Percentiles rank a stretch among this genome's conserved stretches.
Evolutionary conservation across 92 coral and sea anemone species (phyloP).

Genomic region (Porites lobata): DNA sequence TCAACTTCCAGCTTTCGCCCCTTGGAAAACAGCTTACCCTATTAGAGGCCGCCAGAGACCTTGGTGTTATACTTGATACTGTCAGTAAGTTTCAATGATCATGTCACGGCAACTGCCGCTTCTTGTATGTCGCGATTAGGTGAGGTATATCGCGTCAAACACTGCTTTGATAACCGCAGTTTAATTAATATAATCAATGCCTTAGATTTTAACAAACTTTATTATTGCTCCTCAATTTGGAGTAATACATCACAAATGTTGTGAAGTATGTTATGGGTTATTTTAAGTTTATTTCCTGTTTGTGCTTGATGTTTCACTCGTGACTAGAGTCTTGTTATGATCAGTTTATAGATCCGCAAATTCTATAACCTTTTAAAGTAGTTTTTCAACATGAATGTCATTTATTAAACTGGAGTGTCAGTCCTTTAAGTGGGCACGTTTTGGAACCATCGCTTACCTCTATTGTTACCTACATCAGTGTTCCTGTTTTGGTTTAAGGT

Average conservation of each 20-base stretch:
- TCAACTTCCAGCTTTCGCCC: conserved; percentile 16
- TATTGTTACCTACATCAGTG: too few relatives aligned
- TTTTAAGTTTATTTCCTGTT: too few relatives aligned
- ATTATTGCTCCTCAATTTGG: conserved; percentile 46
- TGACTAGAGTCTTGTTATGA: too few relatives aligned
- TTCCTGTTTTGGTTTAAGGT: too few relatives aligned
- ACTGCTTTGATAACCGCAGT: conserved; percentile 21
- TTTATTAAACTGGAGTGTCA: too few relatives aligned
- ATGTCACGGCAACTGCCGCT: conserved; percentile 29
- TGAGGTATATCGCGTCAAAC: neutral
- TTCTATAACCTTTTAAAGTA: too few relatives aligned
- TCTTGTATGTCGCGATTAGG: conserved; percentile 42
- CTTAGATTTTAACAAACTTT: conserved; percentile 42
- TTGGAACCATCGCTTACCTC: too few relatives aligned
- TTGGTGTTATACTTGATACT: conserved; percentile 28
- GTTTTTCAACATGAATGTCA: too few relatives aligned
- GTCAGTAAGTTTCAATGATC: conserved; percentile 34
- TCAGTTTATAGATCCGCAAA: too few relatives aligned
- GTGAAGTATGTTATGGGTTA: too few relatives aligned
- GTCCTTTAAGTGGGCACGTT: too few relatives aligned
- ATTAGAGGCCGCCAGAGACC: neutral
- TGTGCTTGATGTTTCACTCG: too few relatives aligned
- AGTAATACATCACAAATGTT: neutral
- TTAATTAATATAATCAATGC: conserved; percentile 33
- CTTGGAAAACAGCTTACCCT: conserved; percentile 44